phyloP scores from a whole-genome alignment of 2,888 invertebrate genomes.

The Phengaris alcon region DNA sequence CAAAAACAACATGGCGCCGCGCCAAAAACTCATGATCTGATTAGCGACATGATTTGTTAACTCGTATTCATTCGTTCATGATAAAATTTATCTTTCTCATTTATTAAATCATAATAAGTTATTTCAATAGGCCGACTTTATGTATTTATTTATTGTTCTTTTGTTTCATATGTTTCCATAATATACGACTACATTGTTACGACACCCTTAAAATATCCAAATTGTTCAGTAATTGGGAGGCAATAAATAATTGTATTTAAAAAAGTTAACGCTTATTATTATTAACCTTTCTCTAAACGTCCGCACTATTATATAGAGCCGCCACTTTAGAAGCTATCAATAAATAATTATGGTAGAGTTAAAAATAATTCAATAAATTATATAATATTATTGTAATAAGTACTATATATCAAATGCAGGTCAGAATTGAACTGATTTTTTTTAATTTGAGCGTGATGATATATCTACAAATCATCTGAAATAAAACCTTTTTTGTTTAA shows the following conservation, averaged over 20 bases:
- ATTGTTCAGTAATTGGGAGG: slow-evolving; percentile 5
- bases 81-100: background rate
- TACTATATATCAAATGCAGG: background rate
- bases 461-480: too few species aligned
- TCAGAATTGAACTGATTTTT: background rate
- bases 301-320: background rate
- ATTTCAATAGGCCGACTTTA: background rate
- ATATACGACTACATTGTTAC: background rate
- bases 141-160: background rate
- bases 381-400: background rate
- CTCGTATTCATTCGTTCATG: background rate
- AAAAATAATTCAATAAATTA: background rate
- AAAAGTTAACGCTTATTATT: slow-evolving; percentile 5
- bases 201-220: background rate
- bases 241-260: background rate
- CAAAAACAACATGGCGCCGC: slow-evolving; percentile 23
- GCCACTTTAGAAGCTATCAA: background rate
- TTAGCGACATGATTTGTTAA: slow-evolving; percentile 4
- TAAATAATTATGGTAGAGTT: background rate
- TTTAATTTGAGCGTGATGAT: too few species aligned
- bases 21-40: slow-evolving; percentile 22
- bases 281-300: background rate
- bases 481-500: too few species aligned
- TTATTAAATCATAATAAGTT: background rate
- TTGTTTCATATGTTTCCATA: background rate